A percentile compares a stretch with the other conserved stretches of the same genome.
Conservation (phyloP, 2,888 invertebrate genomes). For the Neoascia interrupta region DNA sequence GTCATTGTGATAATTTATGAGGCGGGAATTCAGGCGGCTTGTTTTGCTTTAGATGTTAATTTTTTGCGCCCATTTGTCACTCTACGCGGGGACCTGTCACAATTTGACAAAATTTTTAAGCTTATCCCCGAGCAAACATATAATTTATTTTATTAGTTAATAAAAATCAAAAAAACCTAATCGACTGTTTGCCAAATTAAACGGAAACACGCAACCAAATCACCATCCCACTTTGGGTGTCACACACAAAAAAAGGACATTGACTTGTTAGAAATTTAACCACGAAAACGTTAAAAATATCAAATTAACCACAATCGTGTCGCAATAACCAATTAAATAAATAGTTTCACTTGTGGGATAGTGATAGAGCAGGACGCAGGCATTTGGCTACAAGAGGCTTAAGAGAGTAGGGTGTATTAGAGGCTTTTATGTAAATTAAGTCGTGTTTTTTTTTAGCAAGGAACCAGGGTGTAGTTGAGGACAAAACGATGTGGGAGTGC, state of each 20-base stretch:
- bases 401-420: neutral
- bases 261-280: conserved; percentile 46
- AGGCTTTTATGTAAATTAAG: conserved; percentile 65
- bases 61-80: no score
- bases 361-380: neutral
- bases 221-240: conserved; percentile 15
- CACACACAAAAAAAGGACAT: conserved; percentile 37
- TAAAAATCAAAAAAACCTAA: conserved; percentile 25
- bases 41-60: conserved; percentile 14
- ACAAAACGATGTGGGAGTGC: conserved; percentile 54
- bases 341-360: conserved; percentile 34
- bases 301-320: conserved; percentile 50
- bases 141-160: conserved; percentile 29
- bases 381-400: neutral
- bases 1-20: conserved; percentile 38
- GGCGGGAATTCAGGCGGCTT: conserved; percentile 6
- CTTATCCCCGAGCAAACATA: neutral
- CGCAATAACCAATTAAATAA: conserved; percentile 63
- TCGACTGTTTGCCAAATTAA: conserved; percentile 32
- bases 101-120: conserved; percentile 19
- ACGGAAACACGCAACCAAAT: conserved; percentile 50
- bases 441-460: conserved; percentile 22
- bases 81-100: neutral
- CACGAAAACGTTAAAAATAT: conserved; percentile 45
- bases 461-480: conserved; percentile 40